Conservation (phyloP, 2,888 invertebrate species). For the Leuctra nigra region DNA sequence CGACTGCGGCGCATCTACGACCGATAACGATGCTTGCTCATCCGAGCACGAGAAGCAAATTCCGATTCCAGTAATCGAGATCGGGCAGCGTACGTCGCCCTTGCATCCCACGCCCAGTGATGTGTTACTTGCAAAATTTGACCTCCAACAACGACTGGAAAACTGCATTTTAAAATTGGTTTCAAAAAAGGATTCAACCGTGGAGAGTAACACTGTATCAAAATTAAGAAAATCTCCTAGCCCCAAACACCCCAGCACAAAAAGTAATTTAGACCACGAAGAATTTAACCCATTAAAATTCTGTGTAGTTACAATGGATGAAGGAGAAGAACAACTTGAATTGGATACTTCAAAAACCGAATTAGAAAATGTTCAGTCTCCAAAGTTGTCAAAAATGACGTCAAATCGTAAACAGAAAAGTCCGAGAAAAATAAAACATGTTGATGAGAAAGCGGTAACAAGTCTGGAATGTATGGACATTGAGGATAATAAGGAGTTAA, state of each 20-base stretch:
- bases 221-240: not conserved
- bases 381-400: not conserved
- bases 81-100: conserved; percentile 3
- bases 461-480: not conserved
- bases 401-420: conserved; percentile 28
- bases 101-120: conserved; percentile 15
- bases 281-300: conserved; percentile 36
- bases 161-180: conserved; percentile 30
- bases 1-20: not conserved
- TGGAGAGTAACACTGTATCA: not conserved
- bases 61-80: not conserved
- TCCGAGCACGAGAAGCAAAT: conserved; percentile 7
- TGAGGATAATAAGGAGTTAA: conserved; percentile 1
- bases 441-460: not conserved
- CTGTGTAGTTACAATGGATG: conserved; percentile 36
- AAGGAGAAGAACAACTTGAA: conserved; percentile 23
- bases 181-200: conserved; percentile 13
- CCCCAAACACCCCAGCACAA: not conserved
- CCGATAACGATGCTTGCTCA: conserved; percentile 1
- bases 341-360: not conserved
- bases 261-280: conserved; percentile 26
- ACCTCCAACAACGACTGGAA: conserved; percentile 31
- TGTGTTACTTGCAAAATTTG: conserved; percentile 29
- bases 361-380: no score
- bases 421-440: conserved; percentile 29